phyloP scores from a whole-genome alignment of 2,113 vertebrate species.

The Anser brachyrhynchus region DNA sequence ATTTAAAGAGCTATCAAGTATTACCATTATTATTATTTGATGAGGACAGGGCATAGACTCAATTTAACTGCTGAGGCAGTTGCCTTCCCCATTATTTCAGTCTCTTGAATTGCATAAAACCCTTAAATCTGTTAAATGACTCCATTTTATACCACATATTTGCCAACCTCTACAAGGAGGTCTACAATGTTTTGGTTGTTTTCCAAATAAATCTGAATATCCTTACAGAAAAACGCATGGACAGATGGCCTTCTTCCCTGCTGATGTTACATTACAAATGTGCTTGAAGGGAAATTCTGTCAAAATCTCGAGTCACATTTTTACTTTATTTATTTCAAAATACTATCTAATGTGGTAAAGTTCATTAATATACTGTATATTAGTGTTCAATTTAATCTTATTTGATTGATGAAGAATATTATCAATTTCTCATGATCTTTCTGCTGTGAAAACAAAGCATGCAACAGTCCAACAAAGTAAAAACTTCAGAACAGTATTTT shows the following conservation, averaged over 20 bases:
- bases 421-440: neutral
- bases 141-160: neutral
- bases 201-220: constrained; percentile 27
- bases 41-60: neutral
- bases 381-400: neutral
- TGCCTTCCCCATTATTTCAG: neutral
- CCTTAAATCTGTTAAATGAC: neutral
- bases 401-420: neutral
- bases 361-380: neutral
- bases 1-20: neutral
- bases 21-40: neutral
- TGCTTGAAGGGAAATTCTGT: constrained; percentile 43
- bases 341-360: neutral
- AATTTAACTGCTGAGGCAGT: neutral
- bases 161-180: neutral
- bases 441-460: neutral
- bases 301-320: neutral
- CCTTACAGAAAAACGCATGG: constrained; percentile 3
- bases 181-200: neutral
- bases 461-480: neutral
- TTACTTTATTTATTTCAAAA: constrained; percentile 26
- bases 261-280: constrained; percentile 2
- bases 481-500: neutral
- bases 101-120: neutral
- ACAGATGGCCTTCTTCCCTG: constrained; percentile 49